Evolutionary conservation across 2,113 vertebrate species (phyloP), one percentile per base, ranked within the genome.

Genomic region (Lycaon pictus): DNA sequence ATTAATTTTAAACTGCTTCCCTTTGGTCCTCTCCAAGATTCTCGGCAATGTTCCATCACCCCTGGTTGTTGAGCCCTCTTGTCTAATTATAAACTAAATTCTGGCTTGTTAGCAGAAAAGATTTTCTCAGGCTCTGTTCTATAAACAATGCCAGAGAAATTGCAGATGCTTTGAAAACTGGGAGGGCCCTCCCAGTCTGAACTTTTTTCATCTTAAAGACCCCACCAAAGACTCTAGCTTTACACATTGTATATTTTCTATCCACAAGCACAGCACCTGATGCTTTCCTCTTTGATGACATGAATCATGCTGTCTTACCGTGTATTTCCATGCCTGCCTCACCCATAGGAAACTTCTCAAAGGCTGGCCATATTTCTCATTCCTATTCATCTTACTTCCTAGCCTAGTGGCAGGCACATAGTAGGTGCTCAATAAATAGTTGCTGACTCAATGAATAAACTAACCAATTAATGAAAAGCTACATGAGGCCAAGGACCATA

Each of bases 81-180:
- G 94, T 95, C 97, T 97, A 97, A 98, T 96, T 97, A 97, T 98
- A 98, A 98, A 98, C 97, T 92, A 96, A 96, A 96, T 94, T 97
- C 88, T 97, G 96, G 96, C 97, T 97, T 76, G 84, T 97, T 96
- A 90, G 83, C 94, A 97, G 82, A 53, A 90, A 97, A 97, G 77
- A 98, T 97, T 97, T 98, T 98, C 98, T 98, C 98, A 98, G 97
- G 97, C 96, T 97, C 87, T 92, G 80, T 97, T 97, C 95, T 98
- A 22, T 98, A 98, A 98, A 98, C 97, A 98, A 97, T 88, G 85
- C 90, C 80, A 96, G 96, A 97, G 65, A 97, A 97, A 90, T 92
- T 94, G 95, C 97, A 98, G 96, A 97, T 97, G 96, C 88, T 92
- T 92, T 95, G 77, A 72, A 97, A 85, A 62, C 63, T 82, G 72